A percentile compares a stretch with the other conserved stretches of the same genome.
Evolutionary conservation across 2,113 vertebrate species (phyloP).

Genomic region (Sinocyclocheilus anshuiensis): DNA sequence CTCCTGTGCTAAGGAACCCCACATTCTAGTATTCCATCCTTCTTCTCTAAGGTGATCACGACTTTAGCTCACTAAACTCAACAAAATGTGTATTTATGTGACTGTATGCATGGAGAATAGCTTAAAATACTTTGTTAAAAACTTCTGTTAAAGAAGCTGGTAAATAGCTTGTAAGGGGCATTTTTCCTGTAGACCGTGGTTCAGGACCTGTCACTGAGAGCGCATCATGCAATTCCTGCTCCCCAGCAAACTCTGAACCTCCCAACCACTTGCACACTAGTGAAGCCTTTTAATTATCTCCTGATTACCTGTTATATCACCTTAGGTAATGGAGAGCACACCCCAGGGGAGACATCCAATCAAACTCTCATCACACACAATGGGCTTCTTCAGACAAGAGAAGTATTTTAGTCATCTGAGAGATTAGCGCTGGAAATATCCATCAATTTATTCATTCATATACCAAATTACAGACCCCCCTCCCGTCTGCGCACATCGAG

Average conservation of each 20-base stretch:
- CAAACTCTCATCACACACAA: slow-evolving; percentile 81
- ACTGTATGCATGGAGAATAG: neutral
- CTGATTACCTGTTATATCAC: slow-evolving; percentile 86
- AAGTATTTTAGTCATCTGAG: slow-evolving; percentile 76
- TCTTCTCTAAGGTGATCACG: too few relatives aligned
- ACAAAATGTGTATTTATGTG: neutral
- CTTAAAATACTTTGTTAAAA: neutral
- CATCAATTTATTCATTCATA: slow-evolving; percentile 77
- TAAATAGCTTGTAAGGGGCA: neutral
- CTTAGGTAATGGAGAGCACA: slow-evolving; percentile 82
- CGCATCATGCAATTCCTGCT: slow-evolving; percentile 48
- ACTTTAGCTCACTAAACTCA: too few relatives aligned
- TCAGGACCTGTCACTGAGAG: slow-evolving; percentile 45
- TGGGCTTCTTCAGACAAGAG: slow-evolving; percentile 77
- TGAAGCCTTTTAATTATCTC: slow-evolving; percentile 85
- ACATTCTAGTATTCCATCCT: too few relatives aligned
- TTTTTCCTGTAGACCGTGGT: neutral
- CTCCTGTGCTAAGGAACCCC: too few relatives aligned
- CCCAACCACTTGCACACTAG: slow-evolving; percentile 66
- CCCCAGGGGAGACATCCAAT: slow-evolving; percentile 80
- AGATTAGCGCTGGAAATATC: slow-evolving; percentile 77
- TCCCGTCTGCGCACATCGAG: slow-evolving; percentile 43
- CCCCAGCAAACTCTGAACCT: slow-evolving; percentile 63
- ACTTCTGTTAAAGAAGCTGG: neutral
- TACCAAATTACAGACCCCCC: slow-evolving; percentile 67